Base-by-base conservation (phyloP, 2,888 invertebrate species). In the Pyrrhia umbra region DNA sequence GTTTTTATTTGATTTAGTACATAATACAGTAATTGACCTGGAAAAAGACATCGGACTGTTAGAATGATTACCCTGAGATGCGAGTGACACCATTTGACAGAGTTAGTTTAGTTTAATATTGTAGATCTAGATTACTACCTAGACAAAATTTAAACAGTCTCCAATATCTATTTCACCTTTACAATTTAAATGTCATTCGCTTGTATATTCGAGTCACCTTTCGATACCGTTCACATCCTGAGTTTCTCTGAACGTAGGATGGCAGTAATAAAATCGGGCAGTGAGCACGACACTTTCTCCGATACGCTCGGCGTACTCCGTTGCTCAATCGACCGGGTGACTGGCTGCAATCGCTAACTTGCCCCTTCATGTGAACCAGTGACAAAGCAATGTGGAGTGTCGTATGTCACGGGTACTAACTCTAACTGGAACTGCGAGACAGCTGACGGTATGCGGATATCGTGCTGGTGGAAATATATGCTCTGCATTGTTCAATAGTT, bases 211-310 rank as follows among this genome's bases (percentile, higher is more conserved):
- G 47, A 74, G 60, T 75, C 74, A 68, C 56, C 64, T 78, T 61
- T 75, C 57, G 61, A 46, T 71, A 72, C 56, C 46, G 66, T 69
- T 75, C 55, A 77, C 77, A 82, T 84, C 81, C 81, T 81, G 75
- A 80, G 81, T 86, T 85, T 82, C 83, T 82, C 78, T 75, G 62
- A 65, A 64, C 75, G 73, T 75, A 67, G 66, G 80, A 74, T 60
- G 63, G 66, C 46, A 47, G 68, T 72, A 75, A 84, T 82, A 82
- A 81, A 81, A 78, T 71, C 75, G 68, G 70, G 71, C 70, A 66
- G 23, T 43, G 68, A 79, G 40, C 75, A 67, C 59, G 69, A 70
- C 71, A 81, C 80, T 80, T 80, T 80, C 80, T 74, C 80, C 71
- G 82, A 68, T 69, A 75, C 82, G 80, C 67, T 80, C 63, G 57